phyloP scores from a whole-genome alignment of 2,888 invertebrate genomes.

The Selenia dentaria region DNA sequence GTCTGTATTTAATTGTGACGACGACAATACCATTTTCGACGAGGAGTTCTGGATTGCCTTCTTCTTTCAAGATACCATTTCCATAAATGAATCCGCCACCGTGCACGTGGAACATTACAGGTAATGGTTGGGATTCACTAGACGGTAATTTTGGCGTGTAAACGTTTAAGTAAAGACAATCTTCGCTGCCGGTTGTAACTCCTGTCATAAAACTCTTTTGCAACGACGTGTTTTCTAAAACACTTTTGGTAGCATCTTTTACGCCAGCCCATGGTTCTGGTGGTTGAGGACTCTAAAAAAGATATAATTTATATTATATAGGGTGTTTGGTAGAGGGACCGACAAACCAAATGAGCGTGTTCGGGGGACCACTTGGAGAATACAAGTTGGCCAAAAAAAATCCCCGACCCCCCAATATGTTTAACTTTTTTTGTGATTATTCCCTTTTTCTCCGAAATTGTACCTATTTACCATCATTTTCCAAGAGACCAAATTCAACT shows the following conservation, averaged over 20 bases:
- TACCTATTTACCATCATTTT: too few relatives aligned
- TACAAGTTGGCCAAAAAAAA: too few relatives aligned
- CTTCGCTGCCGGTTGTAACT: slow-evolving; percentile 51
- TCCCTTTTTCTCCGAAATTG: too few relatives aligned
- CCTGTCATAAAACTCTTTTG: slow-evolving; percentile 42
- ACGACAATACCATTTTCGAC: slow-evolving; percentile 58
- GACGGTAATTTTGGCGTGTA: slow-evolving; percentile 53
- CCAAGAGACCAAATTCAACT: too few relatives aligned
- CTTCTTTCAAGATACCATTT: slow-evolving; percentile 49
- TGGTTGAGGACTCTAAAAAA: slow-evolving; percentile 59
- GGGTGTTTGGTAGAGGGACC: too few relatives aligned
- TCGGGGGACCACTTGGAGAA: too few relatives aligned
- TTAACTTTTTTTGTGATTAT: too few relatives aligned
- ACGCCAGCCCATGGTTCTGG: slow-evolving; percentile 69
- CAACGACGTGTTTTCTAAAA: slow-evolving; percentile 40
- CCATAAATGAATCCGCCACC: slow-evolving; percentile 65
- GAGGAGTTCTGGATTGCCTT: slow-evolving; percentile 61
- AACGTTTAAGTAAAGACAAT: slow-evolving; percentile 66
- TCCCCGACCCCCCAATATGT: too few relatives aligned
- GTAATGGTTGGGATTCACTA: slow-evolving; percentile 34
- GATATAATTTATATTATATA: not conserved
- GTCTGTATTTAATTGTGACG: slow-evolving; percentile 68
- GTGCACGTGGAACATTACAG: slow-evolving; percentile 65
- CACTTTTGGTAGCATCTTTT: slow-evolving; percentile 73
- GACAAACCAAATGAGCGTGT: too few relatives aligned